A percentile compares a stretch with the other conserved stretches of the same genome.
Evolutionary conservation across 2,113 vertebrate genomes (phyloP).

Genomic region (Crotalus helleri): DNA sequence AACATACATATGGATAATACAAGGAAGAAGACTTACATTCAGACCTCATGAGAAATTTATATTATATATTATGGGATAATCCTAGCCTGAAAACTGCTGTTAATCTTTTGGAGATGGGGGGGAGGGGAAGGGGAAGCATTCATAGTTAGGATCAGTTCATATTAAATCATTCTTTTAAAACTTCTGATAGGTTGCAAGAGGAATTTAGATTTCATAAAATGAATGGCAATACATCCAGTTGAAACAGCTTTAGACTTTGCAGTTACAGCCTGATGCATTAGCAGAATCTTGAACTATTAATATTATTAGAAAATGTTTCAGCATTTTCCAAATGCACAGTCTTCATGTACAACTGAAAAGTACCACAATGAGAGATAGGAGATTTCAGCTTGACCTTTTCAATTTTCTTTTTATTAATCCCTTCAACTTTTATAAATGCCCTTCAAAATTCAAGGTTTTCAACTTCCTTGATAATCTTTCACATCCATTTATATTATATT

Average conservation of each 20-base stretch:
- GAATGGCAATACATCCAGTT: not conserved
- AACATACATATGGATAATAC: not conserved
- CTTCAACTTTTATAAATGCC: not conserved
- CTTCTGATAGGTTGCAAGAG: not conserved
- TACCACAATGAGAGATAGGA: not conserved
- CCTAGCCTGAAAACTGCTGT: not conserved
- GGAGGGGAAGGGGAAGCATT: not conserved
- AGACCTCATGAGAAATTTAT: not conserved
- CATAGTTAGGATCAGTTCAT: not conserved
- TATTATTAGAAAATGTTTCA: not conserved
- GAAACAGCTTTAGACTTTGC: not conserved
- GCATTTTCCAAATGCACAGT: not conserved
- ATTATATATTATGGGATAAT: not conserved
- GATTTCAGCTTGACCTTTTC: not conserved
- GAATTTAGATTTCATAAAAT: not conserved
- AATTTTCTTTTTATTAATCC: not conserved
- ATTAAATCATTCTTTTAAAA: not conserved
- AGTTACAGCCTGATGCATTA: not conserved
- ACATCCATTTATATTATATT: not conserved
- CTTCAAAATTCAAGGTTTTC: not conserved
- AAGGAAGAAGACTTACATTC: not conserved
- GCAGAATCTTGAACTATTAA: not conserved
- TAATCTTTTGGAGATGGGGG: not conserved
- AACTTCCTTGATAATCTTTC: not conserved
- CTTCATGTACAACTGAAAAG: not conserved